Evolutionary conservation across 2,113 vertebrate genomes (phyloP).

Genomic region (Oxyura jamaicensis): DNA sequence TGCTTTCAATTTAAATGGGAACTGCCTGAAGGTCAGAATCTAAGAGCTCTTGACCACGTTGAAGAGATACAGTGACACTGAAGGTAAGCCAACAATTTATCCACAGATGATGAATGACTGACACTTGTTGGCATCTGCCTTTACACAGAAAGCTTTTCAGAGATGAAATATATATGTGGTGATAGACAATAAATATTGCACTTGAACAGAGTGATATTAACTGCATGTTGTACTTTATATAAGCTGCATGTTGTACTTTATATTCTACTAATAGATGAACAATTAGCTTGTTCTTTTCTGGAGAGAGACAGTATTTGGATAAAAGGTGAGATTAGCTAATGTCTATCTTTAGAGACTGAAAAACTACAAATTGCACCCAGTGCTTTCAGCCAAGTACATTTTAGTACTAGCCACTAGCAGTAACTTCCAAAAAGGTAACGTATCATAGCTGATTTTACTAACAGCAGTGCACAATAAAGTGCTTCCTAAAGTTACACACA

Average conservation of each 20-base stretch:
- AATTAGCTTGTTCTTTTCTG: not conserved
- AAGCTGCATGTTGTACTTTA: not conserved
- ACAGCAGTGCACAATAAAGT: not conserved
- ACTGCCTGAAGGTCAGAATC: not conserved
- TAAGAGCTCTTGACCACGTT: fast-evolving
- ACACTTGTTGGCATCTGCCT: not conserved
- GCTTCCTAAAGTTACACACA: not conserved
- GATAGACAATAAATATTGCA: not conserved
- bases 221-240: not conserved
- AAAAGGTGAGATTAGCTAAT: not conserved
- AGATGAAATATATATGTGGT: not conserved
- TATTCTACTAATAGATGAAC: not conserved
- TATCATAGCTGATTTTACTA: not conserved
- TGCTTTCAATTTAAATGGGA: not conserved
- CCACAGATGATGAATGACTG: not conserved
- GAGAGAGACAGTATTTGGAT: not conserved
- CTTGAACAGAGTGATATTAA: not conserved
- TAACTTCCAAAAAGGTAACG: not conserved
- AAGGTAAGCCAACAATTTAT: not conserved
- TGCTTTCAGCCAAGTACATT: not conserved
- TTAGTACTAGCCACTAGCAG: not conserved
- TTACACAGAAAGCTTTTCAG: not conserved
- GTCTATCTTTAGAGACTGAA: not conserved
- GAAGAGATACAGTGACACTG: not conserved
- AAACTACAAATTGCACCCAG: not conserved